A percentile compares a stretch with the other conserved stretches of the same genome.
Evolutionary conservation across 30 jellyfish, hydroid and myxozoan genomes (phyloP).

Genomic region (Chrysaora quinquecirrha): DNA sequence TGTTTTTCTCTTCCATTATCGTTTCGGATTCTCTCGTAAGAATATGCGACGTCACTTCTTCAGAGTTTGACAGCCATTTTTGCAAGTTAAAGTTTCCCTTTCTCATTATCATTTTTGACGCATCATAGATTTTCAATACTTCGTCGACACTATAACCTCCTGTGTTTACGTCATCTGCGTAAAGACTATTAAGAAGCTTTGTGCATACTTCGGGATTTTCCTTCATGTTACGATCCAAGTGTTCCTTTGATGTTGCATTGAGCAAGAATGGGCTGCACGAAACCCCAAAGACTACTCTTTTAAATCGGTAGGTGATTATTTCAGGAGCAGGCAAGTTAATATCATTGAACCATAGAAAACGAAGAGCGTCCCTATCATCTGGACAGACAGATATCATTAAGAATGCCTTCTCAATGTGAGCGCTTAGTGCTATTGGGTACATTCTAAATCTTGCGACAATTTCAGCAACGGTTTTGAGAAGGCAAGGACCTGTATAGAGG

Average conservation of each 20-base stretch:
- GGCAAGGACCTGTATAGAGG: slow-evolving; percentile 54
- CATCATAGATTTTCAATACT: slow-evolving; percentile 19
- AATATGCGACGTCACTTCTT: slow-evolving; percentile 20
- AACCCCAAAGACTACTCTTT: slow-evolving; percentile 71
- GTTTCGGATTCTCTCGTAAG: neutral
- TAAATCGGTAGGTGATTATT: slow-evolving; percentile 38
- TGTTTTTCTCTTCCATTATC: neutral
- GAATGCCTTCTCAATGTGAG: slow-evolving; percentile 80
- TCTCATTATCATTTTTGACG: slow-evolving; percentile 26
- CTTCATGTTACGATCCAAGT: slow-evolving; percentile 26
- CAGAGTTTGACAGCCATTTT: slow-evolving; percentile 59
- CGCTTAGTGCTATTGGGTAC: slow-evolving; percentile 43
- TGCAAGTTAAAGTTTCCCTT: slow-evolving; percentile 60
- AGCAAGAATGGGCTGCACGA: slow-evolving; percentile 64
- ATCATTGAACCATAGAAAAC: slow-evolving; percentile 66
- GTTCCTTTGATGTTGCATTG: slow-evolving; percentile 53
- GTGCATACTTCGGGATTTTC: slow-evolving; percentile 32
- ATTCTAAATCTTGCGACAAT: slow-evolving; percentile 55
- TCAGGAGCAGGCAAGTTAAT: neutral
- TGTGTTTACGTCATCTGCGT: slow-evolving; percentile 62
- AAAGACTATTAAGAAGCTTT: slow-evolving; percentile 21
- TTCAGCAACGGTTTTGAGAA: slow-evolving; percentile 44
- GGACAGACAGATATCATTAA: slow-evolving; percentile 26
- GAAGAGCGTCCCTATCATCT: slow-evolving; percentile 57
- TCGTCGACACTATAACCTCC: too few species aligned